These are phyloP conservation scores for Aromia moschata DNA, from an alignment of 2,888 invertebrate genomes.

Conservation along the genomic window DNA sequence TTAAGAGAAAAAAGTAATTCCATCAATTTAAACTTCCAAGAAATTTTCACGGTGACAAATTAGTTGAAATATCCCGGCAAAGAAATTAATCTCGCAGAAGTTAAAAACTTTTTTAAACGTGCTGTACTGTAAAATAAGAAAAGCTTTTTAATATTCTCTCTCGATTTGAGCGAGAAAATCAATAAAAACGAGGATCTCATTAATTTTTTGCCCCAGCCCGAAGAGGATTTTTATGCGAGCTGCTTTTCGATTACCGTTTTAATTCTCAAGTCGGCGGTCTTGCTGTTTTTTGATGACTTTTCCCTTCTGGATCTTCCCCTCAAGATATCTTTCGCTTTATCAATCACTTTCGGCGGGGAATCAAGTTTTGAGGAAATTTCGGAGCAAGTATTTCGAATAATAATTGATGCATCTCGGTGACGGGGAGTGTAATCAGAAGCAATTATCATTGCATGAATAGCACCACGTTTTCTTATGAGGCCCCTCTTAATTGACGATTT, in stretches of 20 bases:
- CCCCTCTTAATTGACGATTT: conserved; percentile 29
- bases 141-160: conserved; percentile 58
- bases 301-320: conserved; percentile 40
- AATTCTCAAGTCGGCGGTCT: conserved; percentile 51
- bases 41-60: conserved; percentile 4
- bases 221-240: conserved; percentile 44
- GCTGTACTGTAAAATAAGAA: conserved; percentile 52
- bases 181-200: conserved; percentile 59
- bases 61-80: conserved; percentile 8
- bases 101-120: conserved; percentile 47
- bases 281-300: conserved; percentile 52
- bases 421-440: conserved; percentile 26
- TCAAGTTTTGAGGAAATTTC: conserved; percentile 36
- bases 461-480: conserved; percentile 20
- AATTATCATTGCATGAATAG: conserved; percentile 37
- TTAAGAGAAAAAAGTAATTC: too few species aligned
- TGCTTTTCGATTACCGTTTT: conserved; percentile 57
- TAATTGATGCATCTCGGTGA: conserved; percentile 37
- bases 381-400: conserved; percentile 38
- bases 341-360: conserved; percentile 42
- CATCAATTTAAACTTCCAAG: background rate
- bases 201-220: conserved; percentile 52
- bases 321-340: conserved; percentile 45
- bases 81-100: conserved; percentile 38
- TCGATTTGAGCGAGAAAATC: conserved; percentile 57